Conservation (phyloP, 2,113 vertebrate genomes). For the Otis tarda region DNA sequence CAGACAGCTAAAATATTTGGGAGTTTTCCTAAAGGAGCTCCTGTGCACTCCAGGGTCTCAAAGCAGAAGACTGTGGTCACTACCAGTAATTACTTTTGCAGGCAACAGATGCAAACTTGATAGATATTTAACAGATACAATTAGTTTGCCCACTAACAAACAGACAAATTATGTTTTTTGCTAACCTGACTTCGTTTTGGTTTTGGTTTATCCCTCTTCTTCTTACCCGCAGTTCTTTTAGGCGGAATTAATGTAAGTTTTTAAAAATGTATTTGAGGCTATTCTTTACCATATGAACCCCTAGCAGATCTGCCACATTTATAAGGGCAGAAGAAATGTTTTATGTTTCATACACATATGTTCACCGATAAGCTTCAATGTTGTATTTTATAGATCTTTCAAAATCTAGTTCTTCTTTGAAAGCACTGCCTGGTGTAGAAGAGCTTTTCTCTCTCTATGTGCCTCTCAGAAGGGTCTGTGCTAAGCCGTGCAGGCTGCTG, state of each 20-base stretch:
- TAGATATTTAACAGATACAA: not conserved
- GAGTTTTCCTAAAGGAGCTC: not conserved
- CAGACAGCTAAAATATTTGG: not conserved
- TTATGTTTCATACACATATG: not conserved
- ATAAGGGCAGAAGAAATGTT: not conserved
- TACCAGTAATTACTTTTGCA: not conserved
- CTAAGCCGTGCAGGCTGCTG: not conserved
- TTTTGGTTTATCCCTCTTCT: not conserved
- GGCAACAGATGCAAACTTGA: not conserved
- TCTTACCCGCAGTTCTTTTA: not conserved
- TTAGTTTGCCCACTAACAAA: not conserved
- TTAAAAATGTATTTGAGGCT: not conserved
- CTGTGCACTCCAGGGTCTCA: not conserved
- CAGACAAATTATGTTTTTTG: rapidly evolving
- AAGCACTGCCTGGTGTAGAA: not conserved
- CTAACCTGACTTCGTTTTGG: not conserved
- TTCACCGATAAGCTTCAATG: not conserved
- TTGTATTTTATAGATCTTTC: not conserved
- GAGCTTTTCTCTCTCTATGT: not conserved
- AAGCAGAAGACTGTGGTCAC: not conserved
- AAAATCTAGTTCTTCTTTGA: not conserved
- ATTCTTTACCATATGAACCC: not conserved
- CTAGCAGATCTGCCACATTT: not conserved
- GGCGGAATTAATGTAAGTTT: not conserved
- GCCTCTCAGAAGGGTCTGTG: not conserved